Evolutionary conservation across 2,113 vertebrate genomes (phyloP), one percentile per base, ranked within the genome.

Genomic region (Trematocara nigrifrons): DNA sequence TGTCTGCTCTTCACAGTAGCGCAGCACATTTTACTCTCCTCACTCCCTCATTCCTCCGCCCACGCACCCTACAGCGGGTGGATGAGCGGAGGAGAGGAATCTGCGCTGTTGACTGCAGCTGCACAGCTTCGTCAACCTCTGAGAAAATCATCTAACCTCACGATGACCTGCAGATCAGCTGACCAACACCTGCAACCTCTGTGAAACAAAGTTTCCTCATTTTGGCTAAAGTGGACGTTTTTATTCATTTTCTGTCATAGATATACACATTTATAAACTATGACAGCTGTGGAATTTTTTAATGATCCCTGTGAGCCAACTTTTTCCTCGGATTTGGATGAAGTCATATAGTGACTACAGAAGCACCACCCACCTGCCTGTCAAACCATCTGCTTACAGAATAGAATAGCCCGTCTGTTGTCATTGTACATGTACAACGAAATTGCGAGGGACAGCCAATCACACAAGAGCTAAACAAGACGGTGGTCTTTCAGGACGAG

Each of bases 81-180:
- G 81, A 86, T 88, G 74, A 86, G 86, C 38, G 53, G 93, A 94
- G 89, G 81, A 90, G 87, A 89, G 93, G 93, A 95, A 94, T 96
- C 83, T 78, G 90, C 85, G 79, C 71, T 91, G 93, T 96, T 95
- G 88, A 88, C 91, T 83, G 78, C 9, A 18, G 49, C 80, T 86
- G 84, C 89, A 83, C 79, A 88, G 90, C 54, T 85, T 90, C 49
- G 74, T 42, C 2, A 54, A 66, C 15, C 18, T 74, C 85, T 42
- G 47, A 61, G 78, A 57, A 89, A 79, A 56, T 79, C 12, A 88
- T 33, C 29, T 45, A 8, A 61, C 80, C 61, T 78, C 1, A 3
- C 26, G 11, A 79, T 35, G 47, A 83, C 42, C 45, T 18, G 42
- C 52, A 86, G 74, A 59, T 13, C 90, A 82, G 22, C n/a, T 6